These are phyloP conservation scores for Choreutis nemorana DNA, from an alignment of 2,888 invertebrate species.

Conservation along the genomic window DNA sequence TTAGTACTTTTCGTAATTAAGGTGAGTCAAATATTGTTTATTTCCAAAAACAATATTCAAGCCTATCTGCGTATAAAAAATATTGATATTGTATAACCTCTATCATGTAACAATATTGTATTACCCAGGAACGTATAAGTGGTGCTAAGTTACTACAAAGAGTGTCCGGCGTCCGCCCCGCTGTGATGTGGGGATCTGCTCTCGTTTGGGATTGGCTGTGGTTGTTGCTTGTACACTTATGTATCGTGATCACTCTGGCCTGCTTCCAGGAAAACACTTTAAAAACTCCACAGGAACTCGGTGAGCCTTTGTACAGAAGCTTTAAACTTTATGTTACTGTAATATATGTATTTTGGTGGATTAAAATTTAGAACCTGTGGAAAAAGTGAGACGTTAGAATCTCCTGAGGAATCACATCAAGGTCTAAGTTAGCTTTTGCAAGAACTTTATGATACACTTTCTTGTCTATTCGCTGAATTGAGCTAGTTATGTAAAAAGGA, in stretches of 20 bases:
- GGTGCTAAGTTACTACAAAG: constrained; percentile 76
- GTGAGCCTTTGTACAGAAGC: constrained; percentile 32
- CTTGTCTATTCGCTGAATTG: too few relatives aligned
- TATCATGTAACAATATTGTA: constrained; percentile 5
- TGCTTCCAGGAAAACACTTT: constrained; percentile 74
- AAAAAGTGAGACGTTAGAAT: too few relatives aligned
- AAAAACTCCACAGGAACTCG: constrained; percentile 56
- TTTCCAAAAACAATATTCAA: too few relatives aligned
- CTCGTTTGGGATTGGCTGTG: constrained; percentile 74
- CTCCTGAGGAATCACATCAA: too few relatives aligned
- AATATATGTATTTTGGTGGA: not conserved
- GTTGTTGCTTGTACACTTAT: constrained; percentile 66
- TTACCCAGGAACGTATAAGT: constrained; percentile 69
- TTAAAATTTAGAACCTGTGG: too few relatives aligned
- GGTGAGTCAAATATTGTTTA: constrained; percentile 25
- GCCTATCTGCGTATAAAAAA: too few relatives aligned
- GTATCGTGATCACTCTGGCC: constrained; percentile 68
- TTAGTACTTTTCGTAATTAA: constrained; percentile 67
- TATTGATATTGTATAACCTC: not conserved
- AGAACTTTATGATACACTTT: too few relatives aligned
- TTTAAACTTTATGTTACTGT: not conserved
- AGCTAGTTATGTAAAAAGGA: too few relatives aligned
- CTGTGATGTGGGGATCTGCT: constrained; percentile 74
- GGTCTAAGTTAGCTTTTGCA: too few relatives aligned
- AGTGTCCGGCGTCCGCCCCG: constrained; percentile 74